Evolutionary conservation across 2,797 vertebrate species (phyloP), one percentile per base, ranked within the genome.

Genomic region (Myotis findleyi): DNA sequence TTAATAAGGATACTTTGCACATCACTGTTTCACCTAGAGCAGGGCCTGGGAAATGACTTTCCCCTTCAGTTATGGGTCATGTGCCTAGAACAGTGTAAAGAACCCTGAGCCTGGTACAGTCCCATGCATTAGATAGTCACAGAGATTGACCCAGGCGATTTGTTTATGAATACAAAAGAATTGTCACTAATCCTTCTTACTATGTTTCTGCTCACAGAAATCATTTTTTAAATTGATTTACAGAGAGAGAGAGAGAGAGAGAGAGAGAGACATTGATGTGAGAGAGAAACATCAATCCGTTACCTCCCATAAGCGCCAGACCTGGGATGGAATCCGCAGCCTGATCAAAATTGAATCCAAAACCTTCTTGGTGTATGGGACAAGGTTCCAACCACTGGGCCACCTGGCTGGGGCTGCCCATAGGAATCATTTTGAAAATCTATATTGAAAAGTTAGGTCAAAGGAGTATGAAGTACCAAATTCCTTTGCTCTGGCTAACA

Each of bases 111-210:
- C 62, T 75, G 41, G 27, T 20, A 79, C 9, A 18, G 12, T 38
- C 66, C 18, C 49, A 66, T 23, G 33, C 33, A 41, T 44, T 51
- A 36, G 6, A 38, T 30, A 4, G 3, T 69, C 69, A 82, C 27
- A 64, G 38, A 79, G 44, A 33, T 7, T 82, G 47, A 86, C 12
- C 20, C 38, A 55, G 47, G 36, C 38, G 49, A 72, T 33, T 59
- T 13, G 75, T 89, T 83, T 57, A 79, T 87, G 25, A 81, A 33
- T 62, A 27, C 13, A 77, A 73, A 80, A 82, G 12, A 66, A 57
- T 49, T 68, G 23, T 59, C 41, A 55, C 30, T 44, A 72, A 75
- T 21, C 16, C 5, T 87, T 93, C 38, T 72, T 11, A n/a, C 64
- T 47, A 27, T 44, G 64, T 84, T 89, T 92, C 68, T 77, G 13